A percentile compares a stretch with the other conserved stretches of the same genome.
phyloP scores from a whole-genome alignment of 2,797 vertebrate species.

The Erithacus rubecula region DNA sequence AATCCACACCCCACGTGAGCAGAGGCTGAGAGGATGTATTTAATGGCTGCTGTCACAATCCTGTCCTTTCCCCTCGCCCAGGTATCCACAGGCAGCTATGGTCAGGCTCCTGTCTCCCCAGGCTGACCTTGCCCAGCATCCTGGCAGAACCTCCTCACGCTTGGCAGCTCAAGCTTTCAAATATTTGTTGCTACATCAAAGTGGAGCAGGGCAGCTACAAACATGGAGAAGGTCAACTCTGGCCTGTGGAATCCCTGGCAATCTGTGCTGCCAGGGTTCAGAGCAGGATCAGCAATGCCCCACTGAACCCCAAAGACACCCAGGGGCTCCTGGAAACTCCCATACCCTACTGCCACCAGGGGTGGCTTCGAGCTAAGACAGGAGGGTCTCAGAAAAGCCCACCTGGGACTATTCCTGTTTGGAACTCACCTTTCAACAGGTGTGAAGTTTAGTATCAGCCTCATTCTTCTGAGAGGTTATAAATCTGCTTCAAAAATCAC shows the following conservation, averaged over 20 bases:
- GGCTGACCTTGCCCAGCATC: not conserved
- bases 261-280: not conserved
- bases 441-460: not conserved
- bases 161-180: not conserved
- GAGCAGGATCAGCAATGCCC: not conserved
- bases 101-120: not conserved
- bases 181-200: not conserved
- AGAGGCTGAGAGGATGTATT: not conserved
- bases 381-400: not conserved
- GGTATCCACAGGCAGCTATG: not conserved
- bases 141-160: not conserved
- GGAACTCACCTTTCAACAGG: not conserved
- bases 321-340: not conserved
- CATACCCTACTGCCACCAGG: not conserved
- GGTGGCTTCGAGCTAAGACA: not conserved
- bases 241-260: not conserved
- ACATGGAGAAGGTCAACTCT: not conserved
- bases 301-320: not conserved
- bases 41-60: not conserved
- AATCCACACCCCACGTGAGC: not conserved
- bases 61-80: not conserved
- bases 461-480: not conserved
- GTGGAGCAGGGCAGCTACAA: not conserved
- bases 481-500: not conserved
- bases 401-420: not conserved